A percentile compares a stretch with the other conserved stretches of the same genome.
These are phyloP conservation scores for Coenobita brevimanus DNA, from an alignment of 1,140 invertebrate genomes.

Conservation along the genomic window DNA sequence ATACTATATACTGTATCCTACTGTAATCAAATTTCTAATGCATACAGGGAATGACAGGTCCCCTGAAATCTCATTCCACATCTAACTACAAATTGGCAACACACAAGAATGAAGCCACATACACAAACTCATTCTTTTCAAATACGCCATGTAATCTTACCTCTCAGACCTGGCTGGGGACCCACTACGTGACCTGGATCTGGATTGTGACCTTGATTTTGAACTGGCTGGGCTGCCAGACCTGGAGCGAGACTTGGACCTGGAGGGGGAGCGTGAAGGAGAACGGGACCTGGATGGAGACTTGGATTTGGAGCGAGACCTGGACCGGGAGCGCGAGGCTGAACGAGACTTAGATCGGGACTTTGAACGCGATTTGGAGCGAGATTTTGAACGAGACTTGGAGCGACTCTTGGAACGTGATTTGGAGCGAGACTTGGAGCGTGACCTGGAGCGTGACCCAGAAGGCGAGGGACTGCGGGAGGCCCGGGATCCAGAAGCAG, in stretches of 20 bases:
- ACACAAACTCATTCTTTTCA: neutral
- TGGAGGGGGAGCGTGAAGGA: conserved; percentile 45
- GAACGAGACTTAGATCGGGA: neutral
- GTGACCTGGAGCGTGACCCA: conserved; percentile 34
- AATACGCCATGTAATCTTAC: neutral
- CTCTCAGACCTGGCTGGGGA: conserved; percentile 16
- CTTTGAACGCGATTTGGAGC: neutral
- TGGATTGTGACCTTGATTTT: neutral
- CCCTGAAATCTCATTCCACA: neutral
- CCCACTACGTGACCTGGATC: conserved; percentile 30
- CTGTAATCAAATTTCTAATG: too few species aligned
- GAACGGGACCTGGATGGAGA: conserved; percentile 71
- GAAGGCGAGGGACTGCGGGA: conserved; percentile 19
- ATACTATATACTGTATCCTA: too few species aligned
- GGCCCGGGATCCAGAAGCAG: conserved; percentile 52
- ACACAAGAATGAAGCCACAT: neutral
- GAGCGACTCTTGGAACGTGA: conserved; percentile 69
- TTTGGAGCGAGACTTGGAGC: conserved; percentile 56
- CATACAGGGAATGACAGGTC: too few species aligned
- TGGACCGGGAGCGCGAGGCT: too few species aligned
- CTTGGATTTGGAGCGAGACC: conserved; percentile 72
- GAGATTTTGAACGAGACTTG: neutral
- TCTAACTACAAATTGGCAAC: neutral
- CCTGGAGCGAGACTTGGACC: conserved; percentile 29
- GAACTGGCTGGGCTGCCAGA: conserved; percentile 40